These are phyloP conservation scores for Andrena marginata DNA, from an alignment of 2,888 invertebrate genomes.

Conservation along the genomic window DNA sequence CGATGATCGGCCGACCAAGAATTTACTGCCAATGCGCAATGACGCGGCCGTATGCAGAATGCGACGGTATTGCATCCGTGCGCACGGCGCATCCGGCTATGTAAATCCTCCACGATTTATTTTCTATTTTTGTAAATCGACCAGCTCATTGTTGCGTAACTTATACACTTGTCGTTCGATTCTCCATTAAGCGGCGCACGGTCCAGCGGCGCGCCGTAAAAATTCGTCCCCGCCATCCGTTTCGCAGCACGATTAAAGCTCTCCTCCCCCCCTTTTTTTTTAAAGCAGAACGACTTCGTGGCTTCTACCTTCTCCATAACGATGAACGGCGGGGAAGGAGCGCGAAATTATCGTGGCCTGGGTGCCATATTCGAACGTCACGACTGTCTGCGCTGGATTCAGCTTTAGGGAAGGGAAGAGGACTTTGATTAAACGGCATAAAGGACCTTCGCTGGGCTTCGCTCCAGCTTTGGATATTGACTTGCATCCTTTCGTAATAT, in stretches of 20 bases:
- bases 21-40: constrained; percentile 55
- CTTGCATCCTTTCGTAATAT: constrained; percentile 26
- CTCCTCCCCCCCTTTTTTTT: background rate
- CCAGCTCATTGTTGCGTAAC: constrained; percentile 51
- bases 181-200: constrained; percentile 35
- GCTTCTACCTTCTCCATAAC: background rate
- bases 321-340: background rate
- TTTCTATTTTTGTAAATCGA: constrained; percentile 53
- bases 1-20: constrained; percentile 59
- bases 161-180: constrained; percentile 53
- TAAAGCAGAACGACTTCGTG: background rate
- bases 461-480: constrained; percentile 17
- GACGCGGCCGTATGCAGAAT: constrained; percentile 40
- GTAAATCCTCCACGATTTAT: constrained; percentile 59
- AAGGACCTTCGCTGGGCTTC: background rate
- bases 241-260: background rate
- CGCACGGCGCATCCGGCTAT: constrained; percentile 39
- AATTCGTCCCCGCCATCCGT: constrained; percentile 18
- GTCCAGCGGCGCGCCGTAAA: constrained; percentile 7
- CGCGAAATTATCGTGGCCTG: background rate
- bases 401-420: background rate
- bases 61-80: constrained; percentile 44
- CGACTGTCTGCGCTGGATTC: background rate
- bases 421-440: background rate
- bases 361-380: background rate